Percentiles rank a stretch among this genome's conserved stretches.
Conservation (phyloP, 2,797 vertebrate species). For the Oreochromis grahami region DNA sequence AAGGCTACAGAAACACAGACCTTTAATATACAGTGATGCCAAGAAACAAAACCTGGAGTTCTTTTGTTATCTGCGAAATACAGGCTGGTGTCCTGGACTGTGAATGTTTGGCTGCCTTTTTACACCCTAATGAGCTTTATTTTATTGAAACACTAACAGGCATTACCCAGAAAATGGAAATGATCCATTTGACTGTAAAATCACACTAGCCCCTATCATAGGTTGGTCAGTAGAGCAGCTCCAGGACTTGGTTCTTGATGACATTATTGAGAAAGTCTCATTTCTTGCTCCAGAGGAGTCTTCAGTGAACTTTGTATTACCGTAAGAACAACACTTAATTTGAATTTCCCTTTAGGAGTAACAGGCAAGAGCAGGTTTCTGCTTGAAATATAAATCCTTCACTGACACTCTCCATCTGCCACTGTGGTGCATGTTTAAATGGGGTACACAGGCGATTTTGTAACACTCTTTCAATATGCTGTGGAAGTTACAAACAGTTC, state of each 20-base stretch:
- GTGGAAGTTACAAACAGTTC: not conserved
- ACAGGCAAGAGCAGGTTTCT: not conserved
- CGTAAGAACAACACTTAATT: conserved; percentile 4
- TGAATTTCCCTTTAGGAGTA: not conserved
- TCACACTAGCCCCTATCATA: not conserved
- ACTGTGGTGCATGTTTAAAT: not conserved
- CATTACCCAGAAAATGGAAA: conserved; percentile 37
- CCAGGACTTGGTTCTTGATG: conserved; percentile 21
- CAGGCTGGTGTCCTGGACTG: conserved; percentile 1
- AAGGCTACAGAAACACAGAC: not conserved
- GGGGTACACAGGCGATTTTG: not conserved
- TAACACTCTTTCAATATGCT: not conserved
- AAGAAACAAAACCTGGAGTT: not conserved
- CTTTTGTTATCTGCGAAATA: not conserved
- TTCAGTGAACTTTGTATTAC: conserved; percentile 39
- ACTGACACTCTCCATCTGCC: not conserved
- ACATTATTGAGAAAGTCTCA: conserved; percentile 47
- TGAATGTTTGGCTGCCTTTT: conserved; percentile 26
- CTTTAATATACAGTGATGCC: not conserved
- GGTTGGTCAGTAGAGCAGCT: conserved; percentile 41
- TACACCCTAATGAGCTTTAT: conserved; percentile 29
- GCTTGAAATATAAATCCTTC: not conserved
- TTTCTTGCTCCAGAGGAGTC: conserved; percentile 50
- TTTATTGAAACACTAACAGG: conserved; percentile 40
- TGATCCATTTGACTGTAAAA: conserved; percentile 22